Base-by-base conservation (phyloP, 2,113 vertebrate genomes). In the Vanacampus margaritifer region DNA sequence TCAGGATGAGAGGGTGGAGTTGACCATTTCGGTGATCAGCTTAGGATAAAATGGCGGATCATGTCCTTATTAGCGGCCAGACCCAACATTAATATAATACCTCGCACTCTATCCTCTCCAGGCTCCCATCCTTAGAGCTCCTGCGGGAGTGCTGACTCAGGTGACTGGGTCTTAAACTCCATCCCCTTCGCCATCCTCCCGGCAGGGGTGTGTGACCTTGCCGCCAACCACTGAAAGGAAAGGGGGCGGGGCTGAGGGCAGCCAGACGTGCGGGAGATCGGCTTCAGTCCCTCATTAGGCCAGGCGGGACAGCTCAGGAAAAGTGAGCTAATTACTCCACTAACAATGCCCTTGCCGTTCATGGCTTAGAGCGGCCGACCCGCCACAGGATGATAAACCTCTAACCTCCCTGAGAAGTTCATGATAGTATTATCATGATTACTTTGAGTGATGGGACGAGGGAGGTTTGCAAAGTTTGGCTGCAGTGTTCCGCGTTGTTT, bases 81-180 rank as follows among this genome's bases (percentile, higher is more conserved):
- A 37, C 70, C 76, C 64, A 39, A 62, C 75, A 70, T 65, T 73
- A 37, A 73, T 65, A 61, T 64, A 59, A 56, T 28, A 56, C 24
- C 26, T 79, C 72, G 3, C 60, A 16, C 13, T 19, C 69, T 56
- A 63, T 74, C 76, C 50, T 60, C 74, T 67, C 63, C 2, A 54
- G 59, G 68, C 76, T 73, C 51, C 69, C 48, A 71, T 79, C 41
- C 75, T 73, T 50, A 69, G 79, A 84, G 79, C 84, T 87, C 84
- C 83, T 87, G 71, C 70, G 82, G 87, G 84, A 90, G 79, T 74
- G 93, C 93, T 95, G 94, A 94, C 91, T 94, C 94, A 92, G 94
- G 76, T 80, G 62, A 80, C 86, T 82, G 12, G 73, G 91, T 89
- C 79, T 94, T 94, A 90, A 84, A 81, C 79, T 43, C 75, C 84